phyloP scores from a whole-genome alignment of 1,140 invertebrate species.

The Aphis gossypii region DNA sequence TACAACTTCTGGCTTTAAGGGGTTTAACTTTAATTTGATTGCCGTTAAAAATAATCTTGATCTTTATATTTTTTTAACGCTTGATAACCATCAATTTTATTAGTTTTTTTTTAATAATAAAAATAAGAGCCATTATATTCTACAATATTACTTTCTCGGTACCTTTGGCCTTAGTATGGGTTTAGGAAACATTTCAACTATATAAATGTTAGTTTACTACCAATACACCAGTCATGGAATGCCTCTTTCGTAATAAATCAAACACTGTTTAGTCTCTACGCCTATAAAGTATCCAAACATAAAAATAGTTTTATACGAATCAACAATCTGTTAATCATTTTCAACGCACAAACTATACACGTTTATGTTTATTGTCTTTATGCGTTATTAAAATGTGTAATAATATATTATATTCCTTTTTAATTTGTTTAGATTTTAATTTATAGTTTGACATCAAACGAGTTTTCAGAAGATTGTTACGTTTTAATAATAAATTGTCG shows the following conservation, averaged over 20 bases:
- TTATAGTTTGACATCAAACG: conserved; percentile 29
- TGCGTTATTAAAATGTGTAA: conserved; percentile 16
- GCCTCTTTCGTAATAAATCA: conserved; percentile 32
- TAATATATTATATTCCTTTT: neutral
- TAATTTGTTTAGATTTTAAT: conserved; percentile 13
- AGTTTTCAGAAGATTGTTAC: neutral
- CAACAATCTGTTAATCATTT: neutral
- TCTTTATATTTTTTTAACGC: conserved; percentile 36
- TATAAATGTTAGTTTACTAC: conserved; percentile 45
- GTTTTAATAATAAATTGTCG: conserved; percentile 2
- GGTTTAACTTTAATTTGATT: conserved; percentile 35
- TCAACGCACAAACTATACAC: neutral
- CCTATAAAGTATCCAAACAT: neutral
- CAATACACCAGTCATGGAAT: neutral
- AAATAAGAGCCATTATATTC: conserved; percentile 12
- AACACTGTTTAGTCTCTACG: conserved; percentile 23
- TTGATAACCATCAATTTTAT: conserved; percentile 31
- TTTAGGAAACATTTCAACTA: neutral
- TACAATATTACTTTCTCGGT: conserved; percentile 6
- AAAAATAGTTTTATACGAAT: conserved; percentile 27
- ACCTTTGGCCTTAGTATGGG: too few species aligned
- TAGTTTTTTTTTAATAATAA: conserved; percentile 34
- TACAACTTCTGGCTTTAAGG: conserved; percentile 20
- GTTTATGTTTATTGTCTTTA: conserved; percentile 10
- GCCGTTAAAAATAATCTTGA: conserved; percentile 37